These are phyloP conservation scores for Cyrtorhinus lividipennis DNA, from an alignment of 1,140 invertebrate species.

Conservation along the genomic window DNA sequence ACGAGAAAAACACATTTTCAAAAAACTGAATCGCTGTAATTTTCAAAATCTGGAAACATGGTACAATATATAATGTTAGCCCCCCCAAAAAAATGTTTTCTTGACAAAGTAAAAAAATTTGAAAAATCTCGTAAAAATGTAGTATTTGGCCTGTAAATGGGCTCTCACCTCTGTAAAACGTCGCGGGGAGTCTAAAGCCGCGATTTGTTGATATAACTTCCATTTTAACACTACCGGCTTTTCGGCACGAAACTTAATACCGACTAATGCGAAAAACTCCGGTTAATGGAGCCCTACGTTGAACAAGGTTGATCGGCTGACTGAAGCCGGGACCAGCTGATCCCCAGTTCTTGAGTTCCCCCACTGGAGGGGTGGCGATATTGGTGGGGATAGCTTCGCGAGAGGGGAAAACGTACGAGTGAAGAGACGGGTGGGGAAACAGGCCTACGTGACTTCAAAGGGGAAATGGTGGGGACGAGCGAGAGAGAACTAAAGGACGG, in stretches of 20 bases:
- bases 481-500: not conserved
- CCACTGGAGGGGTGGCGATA: not conserved
- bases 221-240: not conserved
- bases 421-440: not conserved
- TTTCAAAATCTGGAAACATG: not conserved
- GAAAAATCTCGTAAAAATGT: too few species aligned
- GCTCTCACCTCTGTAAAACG: not conserved
- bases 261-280: not conserved
- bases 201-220: not conserved
- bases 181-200: not conserved
- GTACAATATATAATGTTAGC: slow-evolving; percentile 2
- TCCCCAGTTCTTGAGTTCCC: slow-evolving; percentile 5
- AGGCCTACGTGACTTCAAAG: too few species aligned
- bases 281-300: not conserved
- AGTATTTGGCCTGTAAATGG: too few species aligned
- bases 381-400: not conserved
- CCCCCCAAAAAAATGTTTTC: not conserved
- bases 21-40: not conserved
- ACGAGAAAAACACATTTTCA: slow-evolving; percentile 1
- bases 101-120: slow-evolving; percentile 11
- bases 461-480: not conserved
- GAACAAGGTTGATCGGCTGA: slow-evolving; percentile 4
- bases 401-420: not conserved
- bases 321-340: slow-evolving; percentile 7
- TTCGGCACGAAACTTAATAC: not conserved